A percentile compares a stretch with the other conserved stretches of the same genome.
Evolutionary conservation across 2,113 vertebrate genomes (phyloP).

Genomic region (Pelvicachromis taeniatus): DNA sequence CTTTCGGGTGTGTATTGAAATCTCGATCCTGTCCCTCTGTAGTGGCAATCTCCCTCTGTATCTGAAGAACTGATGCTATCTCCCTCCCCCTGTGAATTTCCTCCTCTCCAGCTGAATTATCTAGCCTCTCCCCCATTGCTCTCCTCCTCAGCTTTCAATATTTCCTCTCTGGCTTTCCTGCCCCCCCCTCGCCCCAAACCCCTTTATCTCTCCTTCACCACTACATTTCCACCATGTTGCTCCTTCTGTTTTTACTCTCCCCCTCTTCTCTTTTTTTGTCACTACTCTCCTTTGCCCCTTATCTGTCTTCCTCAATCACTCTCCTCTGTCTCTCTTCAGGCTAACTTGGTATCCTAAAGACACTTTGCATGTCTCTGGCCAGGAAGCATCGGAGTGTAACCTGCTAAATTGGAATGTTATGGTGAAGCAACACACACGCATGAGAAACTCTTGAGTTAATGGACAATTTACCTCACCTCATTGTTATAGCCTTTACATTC

Average conservation of each 20-base stretch:
- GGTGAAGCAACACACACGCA: slow-evolving; percentile 55
- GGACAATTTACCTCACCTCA: slow-evolving; percentile 63
- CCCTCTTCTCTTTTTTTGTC: not conserved
- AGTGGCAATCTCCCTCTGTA: slow-evolving; percentile 43
- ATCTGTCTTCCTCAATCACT: slow-evolving; percentile 18
- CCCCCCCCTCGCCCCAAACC: too few relatives aligned
- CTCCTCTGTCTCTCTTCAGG: slow-evolving; percentile 15
- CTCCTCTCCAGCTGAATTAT: slow-evolving; percentile 49
- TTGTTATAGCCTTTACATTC: slow-evolving; percentile 62
- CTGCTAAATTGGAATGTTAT: slow-evolving; percentile 67
- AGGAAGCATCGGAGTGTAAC: slow-evolving; percentile 61
- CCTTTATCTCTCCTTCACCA: slow-evolving; percentile 10
- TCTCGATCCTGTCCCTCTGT: slow-evolving; percentile 52
- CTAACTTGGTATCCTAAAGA: slow-evolving; percentile 11
- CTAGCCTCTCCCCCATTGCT: slow-evolving; percentile 9
- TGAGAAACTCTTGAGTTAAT: slow-evolving; percentile 68
- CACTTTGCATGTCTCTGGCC: slow-evolving; percentile 41
- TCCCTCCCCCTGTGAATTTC: slow-evolving; percentile 42
- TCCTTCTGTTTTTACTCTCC: not conserved
- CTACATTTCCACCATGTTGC: slow-evolving; percentile 33
- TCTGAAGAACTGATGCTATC: slow-evolving; percentile 59
- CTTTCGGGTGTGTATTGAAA: slow-evolving; percentile 52
- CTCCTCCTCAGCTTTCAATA: slow-evolving; percentile 36
- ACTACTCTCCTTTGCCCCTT: slow-evolving; percentile 1
- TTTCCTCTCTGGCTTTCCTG: slow-evolving; percentile 14